These are phyloP conservation scores for Sarcophaga variegata DNA, from an alignment of 2,888 invertebrate genomes.

Conservation along the genomic window DNA sequence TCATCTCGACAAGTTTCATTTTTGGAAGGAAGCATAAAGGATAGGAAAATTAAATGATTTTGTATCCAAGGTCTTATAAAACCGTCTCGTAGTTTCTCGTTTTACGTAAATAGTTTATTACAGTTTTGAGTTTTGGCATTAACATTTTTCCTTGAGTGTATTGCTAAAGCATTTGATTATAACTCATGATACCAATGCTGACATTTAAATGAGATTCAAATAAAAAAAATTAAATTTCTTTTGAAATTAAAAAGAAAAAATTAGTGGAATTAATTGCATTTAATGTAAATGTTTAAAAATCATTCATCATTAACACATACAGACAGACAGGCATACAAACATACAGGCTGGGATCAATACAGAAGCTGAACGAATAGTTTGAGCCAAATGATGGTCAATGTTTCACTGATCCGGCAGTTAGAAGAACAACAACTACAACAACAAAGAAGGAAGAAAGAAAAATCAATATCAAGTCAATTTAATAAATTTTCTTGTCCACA, in stretches of 20 bases:
- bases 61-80: too few relatives aligned
- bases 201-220: slow-evolving; percentile 1
- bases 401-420: slow-evolving; percentile 54
- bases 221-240: slow-evolving; percentile 50
- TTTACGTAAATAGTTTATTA: too few relatives aligned
- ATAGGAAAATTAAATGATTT: too few relatives aligned
- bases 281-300: slow-evolving; percentile 41
- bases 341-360: slow-evolving; percentile 33
- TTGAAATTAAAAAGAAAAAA: slow-evolving; percentile 55
- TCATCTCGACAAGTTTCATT: too few relatives aligned
- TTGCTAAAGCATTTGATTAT: background rate
- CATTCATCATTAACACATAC: background rate
- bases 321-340: slow-evolving; percentile 1
- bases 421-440: background rate
- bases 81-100: too few relatives aligned
- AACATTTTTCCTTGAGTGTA: background rate
- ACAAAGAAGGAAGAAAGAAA: background rate
- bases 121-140: background rate
- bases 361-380: slow-evolving; percentile 44
- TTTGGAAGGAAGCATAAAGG: too few relatives aligned
- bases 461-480: slow-evolving; percentile 60
- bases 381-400: slow-evolving; percentile 20
- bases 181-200: too few relatives aligned
- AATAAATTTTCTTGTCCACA: slow-evolving; percentile 56
- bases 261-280: slow-evolving; percentile 54